Evolutionary conservation across 2,113 vertebrate genomes (phyloP).

Genomic region (Tragelaphus imberbis): DNA sequence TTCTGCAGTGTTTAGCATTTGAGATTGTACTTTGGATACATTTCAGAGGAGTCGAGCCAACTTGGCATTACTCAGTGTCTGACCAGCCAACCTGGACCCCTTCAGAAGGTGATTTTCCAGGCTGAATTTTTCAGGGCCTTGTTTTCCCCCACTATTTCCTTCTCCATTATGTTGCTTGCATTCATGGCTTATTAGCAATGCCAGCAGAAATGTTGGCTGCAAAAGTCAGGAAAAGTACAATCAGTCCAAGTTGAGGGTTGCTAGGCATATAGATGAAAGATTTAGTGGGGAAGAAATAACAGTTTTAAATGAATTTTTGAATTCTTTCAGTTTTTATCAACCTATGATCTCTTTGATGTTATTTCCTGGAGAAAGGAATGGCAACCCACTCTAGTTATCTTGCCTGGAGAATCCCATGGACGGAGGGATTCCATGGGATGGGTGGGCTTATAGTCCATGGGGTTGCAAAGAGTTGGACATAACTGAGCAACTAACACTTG

Average conservation of each 20-base stretch:
- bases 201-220: slow-evolving; percentile 54
- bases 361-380: not conserved
- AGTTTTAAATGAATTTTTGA: not conserved
- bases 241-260: not conserved
- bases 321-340: not conserved
- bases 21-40: slow-evolving; percentile 7
- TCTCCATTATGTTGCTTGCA: slow-evolving; percentile 33
- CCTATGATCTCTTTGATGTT: not conserved
- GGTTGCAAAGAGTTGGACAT: not conserved
- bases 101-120: slow-evolving; percentile 45
- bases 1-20: not conserved
- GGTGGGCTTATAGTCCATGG: not conserved
- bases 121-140: slow-evolving; percentile 24
- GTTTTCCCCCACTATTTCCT: slow-evolving; percentile 30
- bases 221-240: slow-evolving; percentile 54
- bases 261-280: slow-evolving; percentile 16
- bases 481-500: not conserved
- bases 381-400: not conserved
- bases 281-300: not conserved
- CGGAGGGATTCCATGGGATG: too few relatives aligned
- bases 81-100: slow-evolving; percentile 41
- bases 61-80: slow-evolving; percentile 3
- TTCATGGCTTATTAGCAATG: slow-evolving; percentile 3
- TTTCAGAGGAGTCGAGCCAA: slow-evolving; percentile 38
- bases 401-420: not conserved